Percentiles rank a stretch among this genome's conserved stretches.
Evolutionary conservation across 1,140 invertebrate genomes (phyloP).

Genomic region (Ostrea edulis): DNA sequence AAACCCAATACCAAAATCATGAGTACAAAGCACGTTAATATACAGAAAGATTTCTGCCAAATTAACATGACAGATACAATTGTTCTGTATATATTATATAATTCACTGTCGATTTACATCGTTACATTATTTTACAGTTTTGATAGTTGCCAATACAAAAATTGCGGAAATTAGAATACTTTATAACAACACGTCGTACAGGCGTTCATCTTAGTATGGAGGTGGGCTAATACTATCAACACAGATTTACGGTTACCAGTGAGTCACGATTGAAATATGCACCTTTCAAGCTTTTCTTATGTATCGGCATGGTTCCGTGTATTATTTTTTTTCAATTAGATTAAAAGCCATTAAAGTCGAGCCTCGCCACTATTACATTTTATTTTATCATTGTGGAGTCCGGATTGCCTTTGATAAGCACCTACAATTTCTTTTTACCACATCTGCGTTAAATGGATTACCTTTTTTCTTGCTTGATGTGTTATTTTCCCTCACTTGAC

Average conservation of each 20-base stretch:
- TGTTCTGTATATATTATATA: no score
- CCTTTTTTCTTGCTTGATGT: not conserved
- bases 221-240: no score
- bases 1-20: slow-evolving; percentile 5
- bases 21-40: not conserved
- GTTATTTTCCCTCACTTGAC: not conserved
- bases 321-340: not conserved
- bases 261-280: not conserved
- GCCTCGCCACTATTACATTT: not conserved
- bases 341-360: slow-evolving; percentile 26
- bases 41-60: no score
- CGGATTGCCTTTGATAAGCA: not conserved
- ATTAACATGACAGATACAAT: no score
- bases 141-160: no score
- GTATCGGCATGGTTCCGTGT: not conserved
- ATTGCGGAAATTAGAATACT: no score
- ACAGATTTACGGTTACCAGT: not conserved
- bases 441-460: slow-evolving; percentile 16
- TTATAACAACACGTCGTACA: no score
- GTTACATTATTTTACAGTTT: no score
- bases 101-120: no score
- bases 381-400: not conserved
- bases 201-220: no score
- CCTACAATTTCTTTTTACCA: not conserved
- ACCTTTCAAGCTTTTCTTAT: not conserved